phyloP scores from a whole-genome alignment of 2,113 vertebrate genomes.

The Clarias macrocephalus region DNA sequence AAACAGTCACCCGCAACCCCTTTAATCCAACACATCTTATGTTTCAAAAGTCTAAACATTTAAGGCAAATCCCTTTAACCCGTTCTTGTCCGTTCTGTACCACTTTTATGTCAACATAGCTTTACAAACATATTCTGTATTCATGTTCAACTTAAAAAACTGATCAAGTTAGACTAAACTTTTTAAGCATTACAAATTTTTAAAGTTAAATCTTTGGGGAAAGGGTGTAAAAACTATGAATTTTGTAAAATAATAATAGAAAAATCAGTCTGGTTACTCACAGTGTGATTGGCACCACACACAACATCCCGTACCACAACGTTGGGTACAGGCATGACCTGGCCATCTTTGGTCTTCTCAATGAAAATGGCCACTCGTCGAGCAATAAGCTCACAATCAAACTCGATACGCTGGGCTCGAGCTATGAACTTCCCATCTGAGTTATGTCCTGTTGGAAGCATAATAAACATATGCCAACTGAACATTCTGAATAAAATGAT shows the following conservation, averaged over 20 bases:
- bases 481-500: neutral
- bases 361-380: conserved; percentile 94
- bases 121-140: neutral
- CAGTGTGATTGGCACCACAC: conserved; percentile 90
- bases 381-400: conserved; percentile 92
- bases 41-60: conserved; percentile 19
- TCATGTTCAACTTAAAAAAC: neutral
- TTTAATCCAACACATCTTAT: neutral
- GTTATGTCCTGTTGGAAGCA: conserved; percentile 82
- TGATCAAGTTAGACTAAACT: neutral
- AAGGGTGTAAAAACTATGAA: no score
- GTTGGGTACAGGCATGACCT: conserved; percentile 89
- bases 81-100: neutral
- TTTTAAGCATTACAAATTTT: neutral
- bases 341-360: conserved; percentile 95
- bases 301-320: conserved; percentile 91
- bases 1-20: neutral
- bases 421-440: conserved; percentile 96
- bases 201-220: no score
- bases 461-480: neutral
- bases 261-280: conserved; percentile 57
- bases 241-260: neutral
- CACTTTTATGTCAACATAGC: neutral
- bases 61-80: neutral
- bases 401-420: conserved; percentile 92